Percentiles rank a stretch among this genome's conserved stretches.
Conservation (phyloP, 1,140 invertebrate genomes). For the Lerema accius region DNA sequence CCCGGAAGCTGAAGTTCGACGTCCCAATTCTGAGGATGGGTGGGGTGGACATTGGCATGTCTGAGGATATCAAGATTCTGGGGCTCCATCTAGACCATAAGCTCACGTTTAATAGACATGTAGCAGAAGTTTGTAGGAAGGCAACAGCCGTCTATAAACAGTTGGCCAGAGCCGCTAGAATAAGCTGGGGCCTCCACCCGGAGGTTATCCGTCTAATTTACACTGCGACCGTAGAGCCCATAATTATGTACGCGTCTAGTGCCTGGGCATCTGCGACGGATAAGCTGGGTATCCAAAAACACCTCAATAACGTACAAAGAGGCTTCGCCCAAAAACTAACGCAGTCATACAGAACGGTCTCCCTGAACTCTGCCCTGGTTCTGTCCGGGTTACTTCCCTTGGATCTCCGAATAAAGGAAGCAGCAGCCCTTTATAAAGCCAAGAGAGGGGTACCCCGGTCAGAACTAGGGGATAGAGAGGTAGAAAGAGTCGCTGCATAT, state of each 20-base stretch:
- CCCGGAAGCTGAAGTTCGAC: too few species aligned
- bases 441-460: constrained; percentile 27
- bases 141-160: background rate
- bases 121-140: too few species aligned
- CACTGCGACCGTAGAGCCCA: background rate
- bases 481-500: constrained; percentile 10
- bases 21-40: too few species aligned
- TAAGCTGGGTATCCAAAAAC: background rate
- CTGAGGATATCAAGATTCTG: too few species aligned
- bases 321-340: background rate
- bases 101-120: too few species aligned
- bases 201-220: background rate
- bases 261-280: too few species aligned
- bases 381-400: constrained; percentile 21
- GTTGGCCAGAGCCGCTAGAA: background rate
- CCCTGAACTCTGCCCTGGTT: background rate
- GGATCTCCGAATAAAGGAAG: constrained; percentile 33
- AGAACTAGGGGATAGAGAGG: constrained; percentile 25
- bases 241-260: too few species aligned
- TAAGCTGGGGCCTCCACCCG: background rate
- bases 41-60: too few species aligned
- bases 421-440: constrained; percentile 28
- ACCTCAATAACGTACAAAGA: background rate
- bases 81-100: too few species aligned
- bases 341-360: background rate